Base-by-base conservation (phyloP, 2,888 invertebrate genomes). In the Drosophila fulvimacula region DNA sequence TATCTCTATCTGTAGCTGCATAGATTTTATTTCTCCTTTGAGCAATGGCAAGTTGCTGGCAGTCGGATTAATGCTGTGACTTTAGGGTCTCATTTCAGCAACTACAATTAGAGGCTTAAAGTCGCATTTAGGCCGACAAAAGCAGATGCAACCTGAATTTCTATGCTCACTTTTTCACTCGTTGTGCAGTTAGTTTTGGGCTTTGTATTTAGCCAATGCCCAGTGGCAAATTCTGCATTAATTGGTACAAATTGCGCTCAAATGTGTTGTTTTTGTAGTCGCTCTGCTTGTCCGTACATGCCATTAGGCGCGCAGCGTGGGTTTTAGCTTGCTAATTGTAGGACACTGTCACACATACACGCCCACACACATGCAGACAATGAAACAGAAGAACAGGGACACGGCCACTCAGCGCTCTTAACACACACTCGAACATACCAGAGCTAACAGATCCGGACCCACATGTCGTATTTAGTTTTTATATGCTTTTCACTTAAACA, bases 141-240 rank as follows among this genome's bases (percentile, higher is more conserved):
- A 24, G 3, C 0, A 4, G 9, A 5, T 24, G 34, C 5, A 38
- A 24, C 4, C 36, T 30, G 17, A 74, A 9, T 32, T 15, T 13
- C 19, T 34, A 1, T 13, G 19, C 21, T 46, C 15, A 27, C n/a
- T 11, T 38, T 21, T 10, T n/a, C n/a, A 46, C 46, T 46, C 46
- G 46, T 19, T 36, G 10, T 48, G 39, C n/a, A 27, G 30, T 19
- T 58, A 5, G 34, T 38, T 17, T 46, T 17, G 24, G 32, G 36
- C 34, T 34, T 61, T 32, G 46, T 58, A 17, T 52, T 57, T 41
- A 19, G 38, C 13, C 6, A 52, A 53, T 46, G 48, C 98, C 64
- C 53, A 58, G 34, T 60, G 72, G 59, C 58, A 65, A 75, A 75
- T 68, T 85, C 59, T 42, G 66, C 62, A 67, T 88, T 85, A 83